A percentile compares a stretch with the other conserved stretches of the same genome.
These are phyloP conservation scores for Cerastis rubricosa DNA, from an alignment of 2,888 invertebrate genomes.

Conservation along the genomic window DNA sequence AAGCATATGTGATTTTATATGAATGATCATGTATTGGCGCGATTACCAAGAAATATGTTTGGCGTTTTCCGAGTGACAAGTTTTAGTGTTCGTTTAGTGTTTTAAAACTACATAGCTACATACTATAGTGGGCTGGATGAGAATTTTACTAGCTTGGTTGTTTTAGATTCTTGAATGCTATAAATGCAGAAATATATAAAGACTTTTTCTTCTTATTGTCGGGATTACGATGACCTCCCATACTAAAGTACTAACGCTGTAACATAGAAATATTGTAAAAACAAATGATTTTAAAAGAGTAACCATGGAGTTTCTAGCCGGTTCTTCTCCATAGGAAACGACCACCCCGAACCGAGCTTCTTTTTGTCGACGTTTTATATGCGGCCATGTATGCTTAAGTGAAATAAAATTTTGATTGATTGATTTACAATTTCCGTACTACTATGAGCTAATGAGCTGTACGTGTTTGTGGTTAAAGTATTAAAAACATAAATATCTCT, in stretches of 20 bases:
- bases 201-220: no score
- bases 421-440: neutral
- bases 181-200: neutral
- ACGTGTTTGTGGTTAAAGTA: neutral
- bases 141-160: neutral
- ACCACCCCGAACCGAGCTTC: no score
- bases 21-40: conserved; percentile 42
- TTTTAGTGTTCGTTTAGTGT: conserved; percentile 6
- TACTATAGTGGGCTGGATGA: neutral
- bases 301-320: no score
- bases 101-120: no score
- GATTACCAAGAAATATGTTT: conserved; percentile 25
- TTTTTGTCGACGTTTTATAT: no score
- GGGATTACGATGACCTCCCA: no score
- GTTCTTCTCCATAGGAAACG: no score
- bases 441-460: neutral
- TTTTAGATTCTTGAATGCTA: neutral
- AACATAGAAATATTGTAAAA: no score
- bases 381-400: no score
- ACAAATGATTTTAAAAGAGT: no score
- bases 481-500: neutral
- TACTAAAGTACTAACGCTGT: no score
- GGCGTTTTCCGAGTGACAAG: conserved; percentile 9
- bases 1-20: conserved; percentile 55
- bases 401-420: no score